Conservation (phyloP, 2,888 invertebrate species). For the Eristalis pertinax region DNA sequence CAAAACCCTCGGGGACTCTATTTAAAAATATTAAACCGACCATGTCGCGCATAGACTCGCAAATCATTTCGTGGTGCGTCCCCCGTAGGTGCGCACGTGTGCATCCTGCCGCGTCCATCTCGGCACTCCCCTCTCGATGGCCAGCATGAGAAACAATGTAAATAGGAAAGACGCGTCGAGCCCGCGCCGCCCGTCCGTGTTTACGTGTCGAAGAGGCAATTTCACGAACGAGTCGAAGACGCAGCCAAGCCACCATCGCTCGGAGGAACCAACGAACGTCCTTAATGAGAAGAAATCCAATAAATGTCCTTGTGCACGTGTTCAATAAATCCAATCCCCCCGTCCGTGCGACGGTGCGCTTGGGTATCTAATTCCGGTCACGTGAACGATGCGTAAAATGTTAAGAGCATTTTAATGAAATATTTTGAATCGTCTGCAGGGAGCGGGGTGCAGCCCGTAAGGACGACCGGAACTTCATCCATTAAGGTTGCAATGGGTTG, state of each 20-base stretch:
- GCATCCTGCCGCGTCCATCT: slow-evolving; percentile 73
- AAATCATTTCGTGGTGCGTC: slow-evolving; percentile 73
- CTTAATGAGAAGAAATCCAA: slow-evolving; percentile 77
- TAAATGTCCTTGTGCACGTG: slow-evolving; percentile 81
- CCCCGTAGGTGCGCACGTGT: slow-evolving; percentile 81
- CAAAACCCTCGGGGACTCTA: slow-evolving; percentile 67
- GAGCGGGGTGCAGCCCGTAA: slow-evolving; percentile 16
- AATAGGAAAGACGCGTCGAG: slow-evolving; percentile 61
- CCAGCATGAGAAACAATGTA: slow-evolving; percentile 55
- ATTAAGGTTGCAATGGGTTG: slow-evolving; percentile 45
- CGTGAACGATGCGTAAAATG: slow-evolving; percentile 53
- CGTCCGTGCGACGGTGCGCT: slow-evolving; percentile 20
- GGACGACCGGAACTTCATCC: slow-evolving; percentile 57
- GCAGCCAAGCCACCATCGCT: slow-evolving; percentile 32
- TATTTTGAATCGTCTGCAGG: slow-evolving; percentile 45
- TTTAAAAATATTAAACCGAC: slow-evolving; percentile 70
- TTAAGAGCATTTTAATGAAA: slow-evolving; percentile 65
- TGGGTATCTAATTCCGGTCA: slow-evolving; percentile 70
- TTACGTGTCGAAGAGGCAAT: slow-evolving; percentile 62
- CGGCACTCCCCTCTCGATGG: not conserved
- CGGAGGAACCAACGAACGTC: slow-evolving; percentile 39
- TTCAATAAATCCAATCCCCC: slow-evolving; percentile 72
- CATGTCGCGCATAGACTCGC: slow-evolving; percentile 71
- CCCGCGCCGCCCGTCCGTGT: slow-evolving; percentile 39
- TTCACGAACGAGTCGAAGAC: slow-evolving; percentile 12